Base-by-base conservation (phyloP, 2,113 vertebrate species). In the Poeciliopsis turrubarensis region DNA sequence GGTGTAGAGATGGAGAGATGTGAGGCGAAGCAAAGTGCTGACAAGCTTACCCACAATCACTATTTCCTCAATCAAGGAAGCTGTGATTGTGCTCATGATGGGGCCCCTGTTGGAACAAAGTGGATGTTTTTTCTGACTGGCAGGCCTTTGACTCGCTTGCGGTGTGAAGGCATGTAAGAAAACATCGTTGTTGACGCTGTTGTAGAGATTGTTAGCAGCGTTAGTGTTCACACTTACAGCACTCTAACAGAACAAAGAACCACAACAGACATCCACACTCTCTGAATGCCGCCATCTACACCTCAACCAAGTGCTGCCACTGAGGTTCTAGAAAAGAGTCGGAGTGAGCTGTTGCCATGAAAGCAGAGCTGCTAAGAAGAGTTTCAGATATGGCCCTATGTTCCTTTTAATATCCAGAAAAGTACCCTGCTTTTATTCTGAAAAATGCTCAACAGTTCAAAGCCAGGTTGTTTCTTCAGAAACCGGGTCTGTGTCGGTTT, bases 351-450 rank as follows among this genome's bases (percentile, higher is more conserved):
- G 86, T 73, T 37, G 80, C 84, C 80, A 83, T 84, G 86, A 85
- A 64, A 68, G 78, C 39, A 70, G 65, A 65, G 63, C 78, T 66
- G 84, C 74, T 37, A 60, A 85, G 73, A 87, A 57, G 75, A 76
- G 66, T 71, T 68, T 84, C 88, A 88, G 68, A 92, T 95, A 95
- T 95, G 94, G 94, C 93, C 94, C 94, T 93, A 87, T 85, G 92
- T 94, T 95, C 94, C 94, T 94, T 37, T 92, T 81, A 88, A 79
- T 82, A 83, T 90, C 90, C 92, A 94, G 82, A 94, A 89, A 93
- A 93, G 86, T 92, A 92, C 94, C 93, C 94, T 95, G 94, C 92
- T 93, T 90, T 93, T 78, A 91, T 91, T 85, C 80, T 87, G 88
- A 90, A 87, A 92, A 90, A 92, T 83, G 80, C 77, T 88, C 75